Conservation (phyloP, 2,113 vertebrate genomes). For the Triplophysa rosa region DNA sequence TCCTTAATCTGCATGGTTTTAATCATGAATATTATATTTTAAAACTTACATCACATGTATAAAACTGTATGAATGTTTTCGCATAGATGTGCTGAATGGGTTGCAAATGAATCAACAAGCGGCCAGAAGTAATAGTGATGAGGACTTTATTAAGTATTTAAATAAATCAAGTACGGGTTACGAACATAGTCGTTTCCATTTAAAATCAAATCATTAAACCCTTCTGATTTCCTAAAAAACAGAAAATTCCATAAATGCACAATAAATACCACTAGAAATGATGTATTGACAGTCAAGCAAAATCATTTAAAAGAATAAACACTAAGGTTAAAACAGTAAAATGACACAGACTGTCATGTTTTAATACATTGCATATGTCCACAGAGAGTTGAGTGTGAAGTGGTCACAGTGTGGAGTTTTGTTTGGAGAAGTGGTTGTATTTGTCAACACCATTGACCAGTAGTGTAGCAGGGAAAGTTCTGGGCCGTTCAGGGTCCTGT, state of each 20-base stretch:
- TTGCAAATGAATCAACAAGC: neutral
- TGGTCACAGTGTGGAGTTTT: conserved; percentile 37
- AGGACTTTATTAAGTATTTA: conserved; percentile 3
- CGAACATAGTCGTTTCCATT: neutral
- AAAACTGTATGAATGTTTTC: neutral
- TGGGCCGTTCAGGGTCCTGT: conserved; percentile 73
- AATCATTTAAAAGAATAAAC: neutral
- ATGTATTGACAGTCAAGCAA: neutral
- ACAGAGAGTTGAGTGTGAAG: neutral
- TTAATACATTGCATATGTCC: neutral
- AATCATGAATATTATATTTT: too few species aligned
- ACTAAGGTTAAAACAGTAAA: too few species aligned
- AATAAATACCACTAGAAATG: neutral
- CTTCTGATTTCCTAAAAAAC: neutral
- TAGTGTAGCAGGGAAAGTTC: conserved; percentile 67
- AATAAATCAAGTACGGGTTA: neutral
- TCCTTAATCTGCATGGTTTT: neutral
- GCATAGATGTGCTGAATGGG: neutral
- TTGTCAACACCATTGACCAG: conserved; percentile 70
- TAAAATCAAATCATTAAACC: neutral
- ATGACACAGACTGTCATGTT: too few species aligned
- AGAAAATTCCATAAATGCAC: neutral
- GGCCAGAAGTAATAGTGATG: neutral
- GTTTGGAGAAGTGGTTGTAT: conserved; percentile 70
- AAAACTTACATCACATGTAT: neutral